A percentile compares a stretch with the other conserved stretches of the same genome.
Evolutionary conservation across 2,888 invertebrate genomes (phyloP).

Genomic region (Hedya salicella): DNA sequence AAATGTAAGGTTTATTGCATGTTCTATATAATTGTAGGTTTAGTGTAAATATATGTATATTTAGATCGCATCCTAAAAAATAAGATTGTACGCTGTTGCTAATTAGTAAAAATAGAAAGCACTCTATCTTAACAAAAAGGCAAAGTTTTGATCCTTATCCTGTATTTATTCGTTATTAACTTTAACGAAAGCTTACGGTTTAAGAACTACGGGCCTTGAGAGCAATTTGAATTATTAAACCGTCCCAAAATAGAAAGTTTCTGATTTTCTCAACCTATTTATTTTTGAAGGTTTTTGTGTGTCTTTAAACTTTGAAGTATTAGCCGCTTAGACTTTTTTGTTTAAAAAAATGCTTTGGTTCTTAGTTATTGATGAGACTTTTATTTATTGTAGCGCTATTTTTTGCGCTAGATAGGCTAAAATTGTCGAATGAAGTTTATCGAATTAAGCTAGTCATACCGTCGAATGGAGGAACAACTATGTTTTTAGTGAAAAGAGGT

Average conservation of each 20-base stretch:
- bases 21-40: no score
- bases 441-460: no score
- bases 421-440: no score
- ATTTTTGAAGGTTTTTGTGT: conserved; percentile 15
- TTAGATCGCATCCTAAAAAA: no score
- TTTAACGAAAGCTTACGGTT: conserved; percentile 42
- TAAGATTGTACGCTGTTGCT: neutral
- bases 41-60: no score
- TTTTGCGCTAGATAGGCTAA: no score
- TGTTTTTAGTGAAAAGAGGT: no score
- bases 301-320: conserved; percentile 7
- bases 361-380: neutral
- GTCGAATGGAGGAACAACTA: no score
- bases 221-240: conserved; percentile 44
- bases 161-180: conserved; percentile 40
- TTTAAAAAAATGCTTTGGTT: neutral
- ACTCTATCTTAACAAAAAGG: neutral
- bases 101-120: neutral
- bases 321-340: conserved; percentile 7
- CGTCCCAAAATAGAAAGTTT: conserved; percentile 26
- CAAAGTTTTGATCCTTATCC: conserved; percentile 26
- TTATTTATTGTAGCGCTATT: neutral
- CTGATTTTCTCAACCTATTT: conserved; percentile 8
- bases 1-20: no score
- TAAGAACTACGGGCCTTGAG: conserved; percentile 31